Evolutionary conservation across 2,797 vertebrate species (phyloP), one percentile per base, ranked within the genome.

Genomic region (Rallus crepitans): DNA sequence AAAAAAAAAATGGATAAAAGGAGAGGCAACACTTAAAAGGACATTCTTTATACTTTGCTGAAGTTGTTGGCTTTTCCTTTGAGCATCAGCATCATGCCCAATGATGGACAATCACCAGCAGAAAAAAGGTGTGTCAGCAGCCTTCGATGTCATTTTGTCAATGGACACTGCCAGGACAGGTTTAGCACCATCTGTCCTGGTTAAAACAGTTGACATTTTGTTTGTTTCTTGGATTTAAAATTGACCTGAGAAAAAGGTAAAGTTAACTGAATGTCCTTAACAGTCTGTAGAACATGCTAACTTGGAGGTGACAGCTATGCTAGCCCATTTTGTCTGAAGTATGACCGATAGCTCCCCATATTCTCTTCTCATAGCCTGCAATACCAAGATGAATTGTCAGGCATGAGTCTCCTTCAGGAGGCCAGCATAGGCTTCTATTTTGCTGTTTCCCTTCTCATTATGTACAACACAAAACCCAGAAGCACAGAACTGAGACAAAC

Each of bases 331-430:
- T 35, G 70, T 39, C 78, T 76, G 42, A 59, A 64, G 37, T 50
- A 68, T 0, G 5, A 56, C 7, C 2, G 6, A 39, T 3, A 48
- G 24, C 7, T 42, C 21, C 40, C 35, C 19, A 27, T 0, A 0
- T n/a, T 59, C 18, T 23, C 40, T 53, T 70, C 35, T 12, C 0
- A 0, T 1, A 60, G 20, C 11, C 53, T 52, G 14, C 24, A 68
- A 45, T 1, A 52, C 7, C 12, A 72, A 31, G 20, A 52, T 20
- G 12, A 79, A 92, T 39, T 30, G 9, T 20, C 39, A 37, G 33
- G 14, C 0, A 1, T 18, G 14, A 77, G 15, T 73, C 24, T 60
- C 56, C 64, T 85, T 73, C 18, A 65, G 24, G 31, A 91, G 16
- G 6, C 3, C 63, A 89, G n/a, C 8, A 52, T 77, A 87, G 12